Evolutionary conservation across 2,797 vertebrate species (phyloP).

Genomic region (Lacerta viridis): DNA sequence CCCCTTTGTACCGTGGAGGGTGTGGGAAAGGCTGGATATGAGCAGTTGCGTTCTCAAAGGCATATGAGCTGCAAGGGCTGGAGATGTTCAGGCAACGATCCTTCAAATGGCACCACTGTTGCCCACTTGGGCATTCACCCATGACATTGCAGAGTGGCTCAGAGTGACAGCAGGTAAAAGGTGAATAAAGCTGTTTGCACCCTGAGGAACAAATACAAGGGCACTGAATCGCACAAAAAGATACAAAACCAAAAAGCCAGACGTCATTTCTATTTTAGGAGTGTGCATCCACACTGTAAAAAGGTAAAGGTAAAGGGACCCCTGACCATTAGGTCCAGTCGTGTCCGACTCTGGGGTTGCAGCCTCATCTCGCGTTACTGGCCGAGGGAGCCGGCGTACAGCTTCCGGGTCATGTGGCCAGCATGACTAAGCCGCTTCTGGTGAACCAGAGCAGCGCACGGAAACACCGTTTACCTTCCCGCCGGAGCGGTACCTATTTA

Average conservation of each 20-base stretch:
- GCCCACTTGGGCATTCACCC: slow-evolving; percentile 80
- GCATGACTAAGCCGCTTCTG: too few relatives aligned
- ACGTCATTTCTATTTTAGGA: not conserved
- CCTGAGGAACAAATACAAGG: slow-evolving; percentile 67
- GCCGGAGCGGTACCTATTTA: too few relatives aligned
- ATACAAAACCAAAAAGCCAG: not conserved
- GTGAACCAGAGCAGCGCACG: too few relatives aligned
- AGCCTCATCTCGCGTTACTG: too few relatives aligned
- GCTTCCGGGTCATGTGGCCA: too few relatives aligned
- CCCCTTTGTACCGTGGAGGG: slow-evolving; percentile 78
- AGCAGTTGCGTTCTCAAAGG: slow-evolving; percentile 41
- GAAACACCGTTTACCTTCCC: too few relatives aligned
- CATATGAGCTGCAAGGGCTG: slow-evolving; percentile 82
- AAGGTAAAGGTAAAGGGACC: too few relatives aligned
- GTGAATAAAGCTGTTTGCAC: slow-evolving; percentile 80
- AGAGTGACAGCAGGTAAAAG: slow-evolving; percentile 83
- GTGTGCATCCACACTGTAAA: too few relatives aligned
- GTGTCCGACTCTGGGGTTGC: too few relatives aligned
- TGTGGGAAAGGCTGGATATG: slow-evolving; percentile 63
- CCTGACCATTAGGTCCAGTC: too few relatives aligned
- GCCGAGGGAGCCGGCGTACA: too few relatives aligned
- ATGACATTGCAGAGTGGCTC: slow-evolving; percentile 84
- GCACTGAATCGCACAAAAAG: not conserved
- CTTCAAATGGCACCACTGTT: slow-evolving; percentile 86
- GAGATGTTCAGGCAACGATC: slow-evolving; percentile 80